Percentiles rank a stretch among this genome's conserved stretches.
Evolutionary conservation across 2,888 invertebrate genomes (phyloP).

Genomic region (Neoaliturus tenellus): DNA sequence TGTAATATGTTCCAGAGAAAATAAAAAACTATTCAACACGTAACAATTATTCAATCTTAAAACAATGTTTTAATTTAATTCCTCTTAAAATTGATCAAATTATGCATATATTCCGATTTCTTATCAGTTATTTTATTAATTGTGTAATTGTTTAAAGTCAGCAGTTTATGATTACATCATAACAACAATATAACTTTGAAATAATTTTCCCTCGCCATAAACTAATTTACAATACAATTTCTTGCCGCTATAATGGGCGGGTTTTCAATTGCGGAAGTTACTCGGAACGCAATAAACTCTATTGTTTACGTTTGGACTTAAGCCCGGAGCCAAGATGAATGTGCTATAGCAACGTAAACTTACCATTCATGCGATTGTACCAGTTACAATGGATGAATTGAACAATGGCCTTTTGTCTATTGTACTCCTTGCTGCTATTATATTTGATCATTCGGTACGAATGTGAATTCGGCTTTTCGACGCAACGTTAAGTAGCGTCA

Average conservation of each 20-base stretch:
- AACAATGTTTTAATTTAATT: too few relatives aligned
- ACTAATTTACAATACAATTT: too few relatives aligned
- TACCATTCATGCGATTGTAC: constrained; percentile 20
- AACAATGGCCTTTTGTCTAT: constrained; percentile 33
- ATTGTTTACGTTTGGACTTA: constrained; percentile 14
- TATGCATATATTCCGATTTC: too few relatives aligned
- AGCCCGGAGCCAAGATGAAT: neutral
- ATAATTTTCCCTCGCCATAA: too few relatives aligned
- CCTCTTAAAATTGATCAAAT: too few relatives aligned
- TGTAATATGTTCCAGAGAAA: too few relatives aligned
- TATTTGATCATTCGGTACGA: constrained; percentile 12
- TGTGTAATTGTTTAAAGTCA: too few relatives aligned
- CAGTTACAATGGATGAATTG: constrained; percentile 22
- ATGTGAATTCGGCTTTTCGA: neutral
- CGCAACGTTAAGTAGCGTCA: neutral
- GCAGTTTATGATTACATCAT: too few relatives aligned
- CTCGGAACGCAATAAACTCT: neutral
- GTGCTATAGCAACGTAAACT: neutral
- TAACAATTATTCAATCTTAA: too few relatives aligned
- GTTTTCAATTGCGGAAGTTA: neutral
- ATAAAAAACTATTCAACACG: too few relatives aligned
- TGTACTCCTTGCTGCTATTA: constrained; percentile 15
- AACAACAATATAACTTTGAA: too few relatives aligned
- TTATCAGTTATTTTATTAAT: too few relatives aligned
- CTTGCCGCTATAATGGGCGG: neutral